These are phyloP conservation scores for Sylvicapra grimmia DNA, from an alignment of 2,113 vertebrate genomes.

Conservation along the genomic window DNA sequence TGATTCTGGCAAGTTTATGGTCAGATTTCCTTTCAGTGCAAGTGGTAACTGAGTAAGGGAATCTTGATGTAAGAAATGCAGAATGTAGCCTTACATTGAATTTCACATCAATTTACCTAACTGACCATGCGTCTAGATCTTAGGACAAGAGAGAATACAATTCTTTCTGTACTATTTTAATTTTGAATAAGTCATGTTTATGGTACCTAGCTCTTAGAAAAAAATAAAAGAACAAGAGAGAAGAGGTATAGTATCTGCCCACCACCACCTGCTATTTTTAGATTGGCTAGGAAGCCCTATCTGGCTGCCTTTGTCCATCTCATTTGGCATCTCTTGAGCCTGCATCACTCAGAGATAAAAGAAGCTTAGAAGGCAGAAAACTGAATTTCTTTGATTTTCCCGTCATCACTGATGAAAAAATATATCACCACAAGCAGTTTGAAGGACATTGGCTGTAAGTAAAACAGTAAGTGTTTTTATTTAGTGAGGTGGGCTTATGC, in stretches of 20 bases:
- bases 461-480: conserved; percentile 4
- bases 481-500: neutral
- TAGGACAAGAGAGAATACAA: neutral
- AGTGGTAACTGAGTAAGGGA: neutral
- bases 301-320: conserved; percentile 57
- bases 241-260: neutral
- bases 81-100: neutral
- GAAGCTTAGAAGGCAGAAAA: conserved; percentile 47
- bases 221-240: neutral
- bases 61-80: neutral
- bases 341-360: conserved; percentile 43
- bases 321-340: conserved; percentile 62
- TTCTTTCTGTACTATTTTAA: conserved; percentile 1
- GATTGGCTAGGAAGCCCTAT: conserved; percentile 49
- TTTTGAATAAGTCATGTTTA: conserved; percentile 12
- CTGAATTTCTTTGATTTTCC: conserved; percentile 50
- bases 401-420: conserved; percentile 13
- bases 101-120: neutral
- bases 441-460: conserved; percentile 51
- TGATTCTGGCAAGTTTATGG: neutral
- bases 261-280: conserved; percentile 56
- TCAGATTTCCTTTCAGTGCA: neutral
- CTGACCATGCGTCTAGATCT: neutral
- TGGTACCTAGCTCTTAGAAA: neutral
- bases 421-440: neutral